Evolutionary conservation across 2,797 vertebrate genomes (phyloP), one percentile per base, ranked within the genome.

Genomic region (Tenualosa thibaudeaui): DNA sequence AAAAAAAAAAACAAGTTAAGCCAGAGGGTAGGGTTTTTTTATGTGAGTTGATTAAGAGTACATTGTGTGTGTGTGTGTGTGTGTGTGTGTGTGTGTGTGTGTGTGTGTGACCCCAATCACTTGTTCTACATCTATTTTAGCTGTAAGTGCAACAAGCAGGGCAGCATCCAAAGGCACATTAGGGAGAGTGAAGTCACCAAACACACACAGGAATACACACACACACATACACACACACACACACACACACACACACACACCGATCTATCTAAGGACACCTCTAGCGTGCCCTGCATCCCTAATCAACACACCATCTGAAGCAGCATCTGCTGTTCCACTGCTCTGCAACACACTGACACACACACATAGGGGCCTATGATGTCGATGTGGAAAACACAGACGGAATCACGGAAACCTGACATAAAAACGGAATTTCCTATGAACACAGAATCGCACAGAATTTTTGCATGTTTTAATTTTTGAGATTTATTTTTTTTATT

Each of bases 221-320:
- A 84, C 68, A 86, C 58, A 12, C 65, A 83, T 46, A 84, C 65
- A 49, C 75, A 26, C 81, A 83, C 17, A 9, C 53, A 58, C 51
- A 83, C 53, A 37, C 31, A 62, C 82, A 37, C 53, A 60, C 51
- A 54, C 50, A 81, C 68, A 85, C 49, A 68, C 54, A 51, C 82
- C 62, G 12, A 49, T 68, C 43, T 86, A 89, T 82, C 88, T 87
- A 78, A 51, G 58, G 83, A 84, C 82, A 82, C 65, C 51, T 49
- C 49, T 84, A 82, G 43, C 62, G 82, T 84, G 85, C 65, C 43
- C 85, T 60, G 58, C 78, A 86, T 88, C 40, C 5, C 43, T 65
- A 83, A 87, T 83, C 22, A 86, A 75, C 24, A 26, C 60, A 65
- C 60, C 60, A 65, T 65, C 60, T 65, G 60, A 60, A n/a, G 56